phyloP scores from a whole-genome alignment of 2,797 vertebrate genomes.

The Podarcis siculus region DNA sequence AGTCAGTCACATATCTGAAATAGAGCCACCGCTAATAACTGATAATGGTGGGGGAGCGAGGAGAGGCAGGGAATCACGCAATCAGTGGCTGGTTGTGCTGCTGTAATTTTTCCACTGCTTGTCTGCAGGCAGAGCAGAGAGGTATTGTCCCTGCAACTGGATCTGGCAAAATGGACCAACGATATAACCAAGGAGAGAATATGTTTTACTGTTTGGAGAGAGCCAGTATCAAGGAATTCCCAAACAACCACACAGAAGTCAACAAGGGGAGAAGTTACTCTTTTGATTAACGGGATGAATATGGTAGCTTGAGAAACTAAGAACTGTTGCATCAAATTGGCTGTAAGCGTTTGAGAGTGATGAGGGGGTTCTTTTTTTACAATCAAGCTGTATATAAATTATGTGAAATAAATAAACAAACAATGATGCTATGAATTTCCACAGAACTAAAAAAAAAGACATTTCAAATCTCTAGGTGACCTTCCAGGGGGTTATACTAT shows the following conservation, averaged over 20 bases:
- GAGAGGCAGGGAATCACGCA: conserved; percentile 35
- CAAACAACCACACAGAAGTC: conserved; percentile 29
- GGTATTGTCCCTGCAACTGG: conserved; percentile 43
- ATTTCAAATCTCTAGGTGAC: no score
- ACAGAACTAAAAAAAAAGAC: no score
- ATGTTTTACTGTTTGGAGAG: conserved; percentile 60
- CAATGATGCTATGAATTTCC: no score
- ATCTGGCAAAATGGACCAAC: conserved; percentile 52
- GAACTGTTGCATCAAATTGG: no score
- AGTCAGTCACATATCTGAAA: conserved; percentile 70
- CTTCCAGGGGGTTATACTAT: no score
- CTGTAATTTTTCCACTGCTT: conserved; percentile 61
- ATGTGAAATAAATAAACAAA: no score
- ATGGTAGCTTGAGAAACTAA: neutral
- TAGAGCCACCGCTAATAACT: conserved; percentile 70
- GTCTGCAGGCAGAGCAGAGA: conserved; percentile 46
- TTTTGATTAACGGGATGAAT: neutral
- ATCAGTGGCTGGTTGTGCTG: conserved; percentile 56
- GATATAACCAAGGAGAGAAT: conserved; percentile 33
- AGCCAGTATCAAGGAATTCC: conserved; percentile 38
- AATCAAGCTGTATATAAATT: no score
- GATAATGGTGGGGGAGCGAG: conserved; percentile 68
- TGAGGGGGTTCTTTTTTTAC: no score
- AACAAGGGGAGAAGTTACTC: neutral
- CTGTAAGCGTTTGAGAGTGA: neutral